Conservation (phyloP, 2,113 vertebrate species). For the Clarias gariepinus region DNA sequence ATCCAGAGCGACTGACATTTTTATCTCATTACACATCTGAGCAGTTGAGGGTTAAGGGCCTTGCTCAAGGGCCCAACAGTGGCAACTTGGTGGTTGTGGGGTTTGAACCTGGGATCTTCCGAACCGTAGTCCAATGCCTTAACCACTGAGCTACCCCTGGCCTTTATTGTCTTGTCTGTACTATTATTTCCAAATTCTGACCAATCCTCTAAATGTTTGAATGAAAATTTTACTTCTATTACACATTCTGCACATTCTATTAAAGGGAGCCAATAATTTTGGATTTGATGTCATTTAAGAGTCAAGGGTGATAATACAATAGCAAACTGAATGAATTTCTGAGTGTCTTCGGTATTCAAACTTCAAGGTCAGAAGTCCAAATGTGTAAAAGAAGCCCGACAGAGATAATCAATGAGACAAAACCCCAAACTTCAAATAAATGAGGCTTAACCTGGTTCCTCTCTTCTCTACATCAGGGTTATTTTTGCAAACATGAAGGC, state of each 20-base stretch:
- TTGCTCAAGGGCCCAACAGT: too few species aligned
- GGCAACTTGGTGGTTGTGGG: too few species aligned
- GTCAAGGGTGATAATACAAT: neutral
- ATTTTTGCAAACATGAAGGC: constrained; percentile 56
- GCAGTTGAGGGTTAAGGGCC: too few species aligned
- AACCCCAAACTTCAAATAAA: constrained; percentile 63
- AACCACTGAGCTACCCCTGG: too few species aligned
- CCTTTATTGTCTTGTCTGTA: neutral
- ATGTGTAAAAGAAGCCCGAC: constrained; percentile 19
- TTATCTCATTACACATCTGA: too few species aligned
- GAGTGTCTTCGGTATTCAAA: neutral
- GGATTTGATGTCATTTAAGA: neutral
- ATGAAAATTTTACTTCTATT: neutral
- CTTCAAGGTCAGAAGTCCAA: constrained; percentile 59
- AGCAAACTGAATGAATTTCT: constrained; percentile 10
- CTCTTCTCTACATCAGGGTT: constrained; percentile 43
- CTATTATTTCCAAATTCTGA: neutral
- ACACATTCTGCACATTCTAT: neutral
- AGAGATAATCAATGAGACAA: constrained; percentile 59
- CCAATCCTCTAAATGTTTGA: neutral
- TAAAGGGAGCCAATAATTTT: neutral
- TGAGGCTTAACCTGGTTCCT: constrained; percentile 59
- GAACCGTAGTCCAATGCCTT: too few species aligned
- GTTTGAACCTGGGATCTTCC: too few species aligned
- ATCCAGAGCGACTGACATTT: too few species aligned